Evolutionary conservation across 2,113 vertebrate species (phyloP).

Genomic region (Microtus pennsylvanicus): DNA sequence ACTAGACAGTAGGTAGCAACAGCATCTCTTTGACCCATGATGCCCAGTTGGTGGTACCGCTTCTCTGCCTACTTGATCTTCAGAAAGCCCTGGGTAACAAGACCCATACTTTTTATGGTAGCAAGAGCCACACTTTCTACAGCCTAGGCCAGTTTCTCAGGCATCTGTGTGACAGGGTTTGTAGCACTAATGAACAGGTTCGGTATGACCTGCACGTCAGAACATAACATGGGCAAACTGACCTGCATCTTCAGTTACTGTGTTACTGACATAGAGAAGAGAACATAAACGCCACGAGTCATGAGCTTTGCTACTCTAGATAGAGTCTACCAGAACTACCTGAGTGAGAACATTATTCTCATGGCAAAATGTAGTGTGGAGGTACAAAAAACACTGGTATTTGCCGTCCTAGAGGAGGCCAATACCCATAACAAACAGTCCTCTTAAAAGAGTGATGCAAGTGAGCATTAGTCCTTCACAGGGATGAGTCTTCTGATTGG

Average conservation of each 20-base stretch:
- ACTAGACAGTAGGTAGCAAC: background rate
- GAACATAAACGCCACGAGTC: conserved; percentile 78
- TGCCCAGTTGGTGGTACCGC: conserved; percentile 72
- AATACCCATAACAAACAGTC: conserved; percentile 59
- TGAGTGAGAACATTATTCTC: conserved; percentile 64
- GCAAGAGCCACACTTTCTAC: conserved; percentile 46
- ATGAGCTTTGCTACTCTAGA: conserved; percentile 64
- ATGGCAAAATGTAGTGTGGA: conserved; percentile 72
- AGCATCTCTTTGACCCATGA: background rate
- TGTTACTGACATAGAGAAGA: conserved; percentile 68
- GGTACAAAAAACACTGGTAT: conserved; percentile 55
- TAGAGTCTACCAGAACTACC: conserved; percentile 53
- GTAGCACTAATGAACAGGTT: conserved; percentile 62
- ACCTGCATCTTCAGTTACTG: conserved; percentile 45
- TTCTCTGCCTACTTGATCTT: conserved; percentile 79
- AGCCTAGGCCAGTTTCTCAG: conserved; percentile 75
- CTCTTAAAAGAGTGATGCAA: background rate
- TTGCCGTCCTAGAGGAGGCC: conserved; percentile 62
- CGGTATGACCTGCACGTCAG: conserved; percentile 34
- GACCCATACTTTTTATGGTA: background rate
- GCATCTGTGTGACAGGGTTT: conserved; percentile 76
- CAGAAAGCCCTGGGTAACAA: background rate
- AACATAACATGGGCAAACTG: conserved; percentile 47
- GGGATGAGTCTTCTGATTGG: background rate
- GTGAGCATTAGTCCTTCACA: background rate